phyloP scores from a whole-genome alignment of 2,888 invertebrate genomes.

The Rhynchonema sp. region DNA sequence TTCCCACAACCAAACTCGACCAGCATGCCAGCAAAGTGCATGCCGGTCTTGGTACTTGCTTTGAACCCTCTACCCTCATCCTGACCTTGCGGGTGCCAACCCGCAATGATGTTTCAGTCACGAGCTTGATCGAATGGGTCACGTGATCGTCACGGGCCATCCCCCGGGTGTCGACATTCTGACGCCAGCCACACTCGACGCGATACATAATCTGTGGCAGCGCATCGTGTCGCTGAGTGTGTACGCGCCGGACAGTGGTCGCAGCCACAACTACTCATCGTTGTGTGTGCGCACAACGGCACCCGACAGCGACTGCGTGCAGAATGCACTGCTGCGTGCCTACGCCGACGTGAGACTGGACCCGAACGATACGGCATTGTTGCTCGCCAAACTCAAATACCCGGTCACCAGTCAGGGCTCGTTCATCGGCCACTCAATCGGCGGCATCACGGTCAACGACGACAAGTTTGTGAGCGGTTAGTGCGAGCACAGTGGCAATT shows the following conservation, averaged over 20 bases:
- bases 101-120: slow-evolving; percentile 13
- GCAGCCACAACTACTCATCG: not conserved
- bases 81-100: not conserved
- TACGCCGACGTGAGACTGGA: slow-evolving; percentile 21
- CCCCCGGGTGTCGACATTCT: slow-evolving; percentile 21
- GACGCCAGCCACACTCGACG: slow-evolving; percentile 18
- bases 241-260: not conserved
- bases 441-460: slow-evolving; percentile 18
- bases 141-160: slow-evolving; percentile 24
- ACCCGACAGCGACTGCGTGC: slow-evolving; percentile 13
- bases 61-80: too few species aligned
- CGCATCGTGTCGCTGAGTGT: not conserved
- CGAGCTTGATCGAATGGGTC: slow-evolving; percentile 21
- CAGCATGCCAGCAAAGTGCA: too few species aligned
- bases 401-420: slow-evolving; percentile 19
- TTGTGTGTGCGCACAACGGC: not conserved
- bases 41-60: too few species aligned
- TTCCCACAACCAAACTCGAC: too few species aligned
- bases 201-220: slow-evolving; percentile 22
- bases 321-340: slow-evolving; percentile 23
- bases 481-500: not conserved
- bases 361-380: not conserved
- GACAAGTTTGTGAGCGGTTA: slow-evolving; percentile 12
- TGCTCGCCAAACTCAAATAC: slow-evolving; percentile 9
- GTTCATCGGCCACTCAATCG: slow-evolving; percentile 21